Evolutionary conservation across 2,797 vertebrate species (phyloP).

Genomic region (Ctenopoma kingsleyae): DNA sequence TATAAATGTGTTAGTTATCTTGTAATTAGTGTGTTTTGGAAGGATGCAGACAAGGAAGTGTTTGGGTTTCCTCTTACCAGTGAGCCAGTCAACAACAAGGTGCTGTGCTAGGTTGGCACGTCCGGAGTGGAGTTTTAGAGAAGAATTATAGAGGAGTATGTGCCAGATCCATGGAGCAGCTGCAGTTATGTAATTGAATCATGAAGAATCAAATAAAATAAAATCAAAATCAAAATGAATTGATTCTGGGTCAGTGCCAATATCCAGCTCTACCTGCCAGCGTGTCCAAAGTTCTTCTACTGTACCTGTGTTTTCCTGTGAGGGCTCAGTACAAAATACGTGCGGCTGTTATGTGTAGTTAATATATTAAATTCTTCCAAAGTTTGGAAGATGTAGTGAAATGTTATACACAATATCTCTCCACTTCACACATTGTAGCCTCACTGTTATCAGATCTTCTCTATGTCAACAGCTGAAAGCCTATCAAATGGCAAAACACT

Average conservation of each 20-base stretch:
- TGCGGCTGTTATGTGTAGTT: conserved; percentile 3
- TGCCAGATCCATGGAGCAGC: too few relatives aligned
- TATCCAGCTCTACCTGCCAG: neutral
- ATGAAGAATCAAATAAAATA: too few relatives aligned
- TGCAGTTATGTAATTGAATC: too few relatives aligned
- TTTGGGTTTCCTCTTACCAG: neutral
- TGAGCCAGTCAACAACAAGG: neutral
- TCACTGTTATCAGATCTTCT: conserved; percentile 29
- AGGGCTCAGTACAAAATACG: neutral
- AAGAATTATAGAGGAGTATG: too few relatives aligned
- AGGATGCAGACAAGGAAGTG: neutral
- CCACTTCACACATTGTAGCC: conserved; percentile 9
- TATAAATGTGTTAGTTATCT: neutral
- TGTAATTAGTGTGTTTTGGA: neutral
- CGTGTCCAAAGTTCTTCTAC: conserved; percentile 2
- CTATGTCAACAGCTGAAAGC: conserved; percentile 7
- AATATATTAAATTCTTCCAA: conserved; percentile 6
- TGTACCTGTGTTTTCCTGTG: neutral
- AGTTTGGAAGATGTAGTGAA: conserved; percentile 13
- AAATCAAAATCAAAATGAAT: too few relatives aligned
- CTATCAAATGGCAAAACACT: conserved; percentile 5
- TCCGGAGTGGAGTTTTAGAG: neutral
- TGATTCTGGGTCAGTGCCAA: too few relatives aligned
- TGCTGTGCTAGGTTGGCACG: neutral
- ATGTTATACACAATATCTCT: conserved; percentile 6